These are phyloP conservation scores for Drosophila formosana DNA, from an alignment of 2,888 invertebrate species.

Conservation along the genomic window DNA sequence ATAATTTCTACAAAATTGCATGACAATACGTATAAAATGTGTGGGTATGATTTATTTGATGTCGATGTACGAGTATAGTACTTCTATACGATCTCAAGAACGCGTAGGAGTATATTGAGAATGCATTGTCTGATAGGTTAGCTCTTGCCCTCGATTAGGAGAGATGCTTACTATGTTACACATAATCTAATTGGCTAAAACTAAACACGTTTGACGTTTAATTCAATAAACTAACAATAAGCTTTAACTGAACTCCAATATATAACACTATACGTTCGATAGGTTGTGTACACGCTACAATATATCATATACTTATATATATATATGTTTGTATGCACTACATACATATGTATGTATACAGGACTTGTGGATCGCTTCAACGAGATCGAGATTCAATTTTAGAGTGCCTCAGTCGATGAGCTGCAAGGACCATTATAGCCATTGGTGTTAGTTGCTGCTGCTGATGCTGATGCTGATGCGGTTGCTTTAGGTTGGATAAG, in stretches of 20 bases:
- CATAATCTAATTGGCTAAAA: conserved; percentile 73
- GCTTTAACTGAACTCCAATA: conserved; percentile 45
- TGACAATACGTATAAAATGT: conserved; percentile 68
- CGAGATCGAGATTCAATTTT: conserved; percentile 35
- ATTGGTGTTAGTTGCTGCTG: conserved; percentile 34
- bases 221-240: conserved; percentile 58
- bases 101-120: conserved; percentile 20
- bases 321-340: conserved; percentile 4
- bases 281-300: neutral
- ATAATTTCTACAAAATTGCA: conserved; percentile 69
- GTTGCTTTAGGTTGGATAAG: conserved; percentile 64
- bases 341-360: conserved; percentile 12
- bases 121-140: conserved; percentile 24
- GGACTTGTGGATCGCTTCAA: conserved; percentile 24
- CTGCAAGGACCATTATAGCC: conserved; percentile 86
- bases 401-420: conserved; percentile 86
- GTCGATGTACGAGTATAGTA: neutral
- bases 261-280: conserved; percentile 22
- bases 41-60: neutral
- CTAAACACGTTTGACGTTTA: conserved; percentile 75
- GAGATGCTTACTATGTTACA: conserved; percentile 73
- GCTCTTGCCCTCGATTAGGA: conserved; percentile 30
- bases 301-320: neutral
- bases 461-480: conserved; percentile 16
- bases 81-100: conserved; percentile 14